Conservation (phyloP, 1,140 invertebrate species). For the Drosophila repleta region DNA sequence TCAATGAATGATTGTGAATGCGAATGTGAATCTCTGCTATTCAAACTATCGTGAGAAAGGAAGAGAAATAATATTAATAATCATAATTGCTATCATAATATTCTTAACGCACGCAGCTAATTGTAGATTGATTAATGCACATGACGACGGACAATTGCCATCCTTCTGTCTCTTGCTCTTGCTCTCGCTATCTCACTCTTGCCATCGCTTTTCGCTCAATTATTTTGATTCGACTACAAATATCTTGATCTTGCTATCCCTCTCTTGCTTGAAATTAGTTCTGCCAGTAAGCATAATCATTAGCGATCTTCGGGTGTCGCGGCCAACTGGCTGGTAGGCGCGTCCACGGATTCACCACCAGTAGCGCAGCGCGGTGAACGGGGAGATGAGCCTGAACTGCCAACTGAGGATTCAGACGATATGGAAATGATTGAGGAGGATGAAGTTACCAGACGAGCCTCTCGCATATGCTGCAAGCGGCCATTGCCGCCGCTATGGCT, state of each 20-base stretch:
- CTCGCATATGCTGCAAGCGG: slow-evolving; percentile 58
- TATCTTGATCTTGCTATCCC: slow-evolving; percentile 1
- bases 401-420: slow-evolving; percentile 81
- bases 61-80: background rate
- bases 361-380: slow-evolving; percentile 48
- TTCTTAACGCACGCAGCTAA: background rate
- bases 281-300: background rate
- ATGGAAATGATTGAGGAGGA: slow-evolving; percentile 80
- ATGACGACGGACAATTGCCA: slow-evolving; percentile 13
- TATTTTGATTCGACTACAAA: background rate
- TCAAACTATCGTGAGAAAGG: background rate
- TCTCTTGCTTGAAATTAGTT: background rate
- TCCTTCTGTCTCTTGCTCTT: slow-evolving; percentile 48
- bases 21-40: background rate
- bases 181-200: slow-evolving; percentile 24
- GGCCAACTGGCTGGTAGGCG: slow-evolving; percentile 35
- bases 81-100: background rate
- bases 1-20: background rate
- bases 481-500: slow-evolving; percentile 32
- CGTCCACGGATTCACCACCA: slow-evolving; percentile 37
- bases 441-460: slow-evolving; percentile 65
- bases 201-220: background rate
- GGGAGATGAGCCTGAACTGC: slow-evolving; percentile 65
- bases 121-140: slow-evolving; percentile 4
- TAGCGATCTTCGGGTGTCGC: slow-evolving; percentile 27